These are phyloP conservation scores for Cryptotermes secundus DNA, from an alignment of 1,140 invertebrate species.

Conservation along the genomic window DNA sequence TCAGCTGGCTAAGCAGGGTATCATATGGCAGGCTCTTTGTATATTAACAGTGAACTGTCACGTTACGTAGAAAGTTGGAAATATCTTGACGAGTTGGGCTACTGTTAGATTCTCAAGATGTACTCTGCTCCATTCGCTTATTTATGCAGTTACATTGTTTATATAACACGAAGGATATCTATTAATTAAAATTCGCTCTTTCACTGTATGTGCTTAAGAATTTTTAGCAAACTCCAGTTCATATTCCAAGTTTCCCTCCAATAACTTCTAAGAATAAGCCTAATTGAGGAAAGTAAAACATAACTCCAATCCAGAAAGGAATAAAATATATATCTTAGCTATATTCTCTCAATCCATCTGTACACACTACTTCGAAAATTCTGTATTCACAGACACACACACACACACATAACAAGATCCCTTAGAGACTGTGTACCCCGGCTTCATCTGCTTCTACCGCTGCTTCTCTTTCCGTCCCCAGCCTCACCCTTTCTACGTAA, in stretches of 20 bases:
- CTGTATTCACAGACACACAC: neutral
- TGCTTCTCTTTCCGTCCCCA: neutral
- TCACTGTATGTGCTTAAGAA: neutral
- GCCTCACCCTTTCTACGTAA: conserved; percentile 25
- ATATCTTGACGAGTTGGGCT: no score
- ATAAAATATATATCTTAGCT: conserved; percentile 9
- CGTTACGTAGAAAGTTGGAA: no score
- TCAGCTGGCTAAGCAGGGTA: no score
- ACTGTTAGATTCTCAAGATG: no score
- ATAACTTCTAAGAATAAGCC: neutral
- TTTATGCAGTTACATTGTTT: neutral
- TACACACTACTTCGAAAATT: neutral
- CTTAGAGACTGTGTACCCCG: conserved; percentile 10
- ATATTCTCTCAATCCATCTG: neutral
- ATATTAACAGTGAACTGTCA: no score
- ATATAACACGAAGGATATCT: neutral
- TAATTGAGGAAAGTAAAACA: neutral
- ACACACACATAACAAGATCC: neutral
- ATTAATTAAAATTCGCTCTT: neutral
- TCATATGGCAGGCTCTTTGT: no score
- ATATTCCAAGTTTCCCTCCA: neutral
- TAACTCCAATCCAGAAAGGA: neutral
- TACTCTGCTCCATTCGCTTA: no score
- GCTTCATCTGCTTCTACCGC: neutral
- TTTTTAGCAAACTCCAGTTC: neutral